These are phyloP conservation scores for Popillia japonica DNA, from an alignment of 1,140 invertebrate species.

Conservation along the genomic window DNA sequence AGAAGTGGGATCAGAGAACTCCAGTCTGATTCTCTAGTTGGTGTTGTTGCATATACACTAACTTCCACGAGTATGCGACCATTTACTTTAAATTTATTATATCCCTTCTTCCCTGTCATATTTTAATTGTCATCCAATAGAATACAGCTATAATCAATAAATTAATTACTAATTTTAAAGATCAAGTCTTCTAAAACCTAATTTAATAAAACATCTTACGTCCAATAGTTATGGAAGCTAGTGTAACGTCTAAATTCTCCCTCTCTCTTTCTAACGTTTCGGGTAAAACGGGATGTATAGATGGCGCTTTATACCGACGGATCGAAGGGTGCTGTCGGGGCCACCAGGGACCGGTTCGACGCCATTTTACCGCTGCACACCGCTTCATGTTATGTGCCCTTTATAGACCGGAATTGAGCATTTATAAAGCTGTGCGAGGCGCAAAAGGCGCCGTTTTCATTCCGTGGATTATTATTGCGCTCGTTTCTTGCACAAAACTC, in stretches of 20 bases:
- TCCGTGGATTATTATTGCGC: conserved; percentile 55
- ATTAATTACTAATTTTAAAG: too few relatives aligned
- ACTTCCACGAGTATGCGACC: too few relatives aligned
- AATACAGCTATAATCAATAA: too few relatives aligned
- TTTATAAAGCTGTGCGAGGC: conserved; percentile 56
- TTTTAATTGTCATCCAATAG: too few relatives aligned
- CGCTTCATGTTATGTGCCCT: conserved; percentile 57
- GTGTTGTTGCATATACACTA: background rate
- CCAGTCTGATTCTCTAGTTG: background rate
- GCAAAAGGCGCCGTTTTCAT: conserved; percentile 57
- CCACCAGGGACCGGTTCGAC: conserved; percentile 53
- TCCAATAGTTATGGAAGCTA: too few relatives aligned
- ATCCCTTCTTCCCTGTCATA: too few relatives aligned
- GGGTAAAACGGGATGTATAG: conserved; percentile 7
- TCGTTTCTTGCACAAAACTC: conserved; percentile 40
- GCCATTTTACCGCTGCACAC: conserved; percentile 54
- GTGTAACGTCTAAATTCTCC: background rate
- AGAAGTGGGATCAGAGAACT: conserved; percentile 15
- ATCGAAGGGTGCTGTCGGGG: conserved; percentile 47
- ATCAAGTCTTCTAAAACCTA: too few relatives aligned
- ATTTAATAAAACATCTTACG: too few relatives aligned
- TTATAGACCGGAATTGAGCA: conserved; percentile 57
- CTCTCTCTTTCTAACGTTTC: background rate
- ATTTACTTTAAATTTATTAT: too few relatives aligned
- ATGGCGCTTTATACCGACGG: conserved; percentile 17